Base-by-base conservation (phyloP, 2,797 vertebrate genomes). In the Cephalopachus bancanus region DNA sequence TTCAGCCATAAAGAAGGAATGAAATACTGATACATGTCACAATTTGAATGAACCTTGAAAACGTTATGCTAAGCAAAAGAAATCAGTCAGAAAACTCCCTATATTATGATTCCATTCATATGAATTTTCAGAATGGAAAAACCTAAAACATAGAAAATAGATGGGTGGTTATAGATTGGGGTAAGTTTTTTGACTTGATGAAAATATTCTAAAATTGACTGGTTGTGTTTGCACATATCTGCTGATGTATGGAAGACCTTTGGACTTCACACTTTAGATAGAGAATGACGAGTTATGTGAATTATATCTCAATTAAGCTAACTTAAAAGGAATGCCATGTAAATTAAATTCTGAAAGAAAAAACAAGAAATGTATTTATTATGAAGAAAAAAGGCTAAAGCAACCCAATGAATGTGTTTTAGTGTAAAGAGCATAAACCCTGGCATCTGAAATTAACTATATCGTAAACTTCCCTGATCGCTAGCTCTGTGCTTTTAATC, bases 341-440 rank as follows among this genome's bases (percentile, higher is more conserved):
- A 76, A 76, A 44, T 65, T n/a, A 53, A 90, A 89, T 80, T 20
- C 89, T 81, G 0, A 22, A 37, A 69, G 22, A 85, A 7, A 37
- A 37, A 3, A 17, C 49, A 79, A 74, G 26, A 22, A 81, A 9
- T 9, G 0, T 64, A 65, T 59, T 53, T 65, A 53, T 49, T 71
- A 88, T 37, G 60, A 64, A 37, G 59, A 16, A 53, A 94, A 94
- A 64, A 44, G 9, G 83, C 44, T 75, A 83, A 91, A 89, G 30
- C 22, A 65, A 72, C 64, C 67, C 11, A 71, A 17, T 6, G 10
- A 95, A 26, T 71, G 17, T 49, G 53, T 15, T 72, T 74, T 89
- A 51, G 2, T 57, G 2, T 49, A 59, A 85, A 44, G 59, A 28
- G 16, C n/a, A 59, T 10, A 79, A 30, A 85, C 5, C 1, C 2